These are phyloP conservation scores for Celastrina argiolus DNA, from an alignment of 2,888 invertebrate genomes.

Conservation along the genomic window DNA sequence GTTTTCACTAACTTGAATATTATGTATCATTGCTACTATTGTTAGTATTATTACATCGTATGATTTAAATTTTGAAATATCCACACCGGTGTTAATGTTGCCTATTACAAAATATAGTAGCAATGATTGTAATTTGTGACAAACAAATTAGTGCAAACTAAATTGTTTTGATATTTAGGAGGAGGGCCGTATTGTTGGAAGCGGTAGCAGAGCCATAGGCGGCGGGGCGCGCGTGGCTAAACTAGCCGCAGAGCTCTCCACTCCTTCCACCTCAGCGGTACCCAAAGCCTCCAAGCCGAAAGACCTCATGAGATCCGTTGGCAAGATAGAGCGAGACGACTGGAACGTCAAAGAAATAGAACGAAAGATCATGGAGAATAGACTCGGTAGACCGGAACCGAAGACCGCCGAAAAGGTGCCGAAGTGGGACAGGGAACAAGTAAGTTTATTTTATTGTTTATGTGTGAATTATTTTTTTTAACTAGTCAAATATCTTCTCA, in stretches of 20 bases:
- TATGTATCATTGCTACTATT: neutral
- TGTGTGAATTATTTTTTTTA: no score
- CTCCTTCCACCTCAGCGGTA: constrained; percentile 67
- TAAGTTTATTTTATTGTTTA: constrained; percentile 36
- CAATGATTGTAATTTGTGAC: neutral
- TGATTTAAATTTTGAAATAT: no score
- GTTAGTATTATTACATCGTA: neutral
- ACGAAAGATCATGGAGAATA: constrained; percentile 89
- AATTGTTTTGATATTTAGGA: constrained; percentile 44
- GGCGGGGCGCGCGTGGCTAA: constrained; percentile 59
- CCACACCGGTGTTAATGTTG: no score
- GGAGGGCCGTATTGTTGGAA: constrained; percentile 60
- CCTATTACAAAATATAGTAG: neutral
- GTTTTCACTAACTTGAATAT: neutral
- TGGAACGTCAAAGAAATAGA: constrained; percentile 96
- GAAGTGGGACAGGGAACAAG: constrained; percentile 93
- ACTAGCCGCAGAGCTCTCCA: constrained; percentile 86
- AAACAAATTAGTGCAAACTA: neutral
- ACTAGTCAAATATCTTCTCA: no score
- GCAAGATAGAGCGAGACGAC: constrained; percentile 91
- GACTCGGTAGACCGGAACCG: constrained; percentile 80
- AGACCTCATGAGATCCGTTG: constrained; percentile 91
- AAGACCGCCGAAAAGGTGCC: constrained; percentile 87
- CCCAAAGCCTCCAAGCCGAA: constrained; percentile 84
- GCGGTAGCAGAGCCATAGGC: constrained; percentile 49